Percentiles rank a stretch among this genome's conserved stretches.
phyloP scores from a whole-genome alignment of 1,140 invertebrate species.

The Pseudachorutes palmiensis region DNA sequence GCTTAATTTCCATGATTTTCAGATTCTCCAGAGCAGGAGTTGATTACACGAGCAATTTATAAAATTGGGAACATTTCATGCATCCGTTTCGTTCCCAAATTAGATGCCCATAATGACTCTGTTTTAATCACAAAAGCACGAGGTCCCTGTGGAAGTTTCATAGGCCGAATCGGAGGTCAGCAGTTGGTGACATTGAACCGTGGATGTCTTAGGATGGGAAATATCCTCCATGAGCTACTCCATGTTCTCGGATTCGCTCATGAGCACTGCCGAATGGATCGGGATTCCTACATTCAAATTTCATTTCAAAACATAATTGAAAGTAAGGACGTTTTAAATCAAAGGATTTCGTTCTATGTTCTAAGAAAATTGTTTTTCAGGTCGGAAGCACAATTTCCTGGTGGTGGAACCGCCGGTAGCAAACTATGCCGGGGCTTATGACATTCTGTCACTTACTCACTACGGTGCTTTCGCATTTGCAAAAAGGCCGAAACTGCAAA shows the following conservation, averaged over 20 bases:
- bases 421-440: too few relatives aligned
- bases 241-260: not conserved
- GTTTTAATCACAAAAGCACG: not conserved
- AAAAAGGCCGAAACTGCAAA: too few relatives aligned
- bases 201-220: not conserved
- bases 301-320: not conserved
- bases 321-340: not conserved
- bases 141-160: not conserved
- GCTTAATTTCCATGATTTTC: too few relatives aligned
- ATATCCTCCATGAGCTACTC: not conserved
- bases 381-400: not conserved
- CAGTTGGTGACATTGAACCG: not conserved
- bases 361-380: not conserved
- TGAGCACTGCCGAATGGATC: constrained; percentile 7
- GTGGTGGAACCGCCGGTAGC: too few relatives aligned
- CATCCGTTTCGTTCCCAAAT: not conserved
- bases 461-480: too few relatives aligned
- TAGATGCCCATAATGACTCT: not conserved
- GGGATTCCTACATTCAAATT: not conserved
- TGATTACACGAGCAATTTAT: not conserved
- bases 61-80: not conserved
- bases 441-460: too few relatives aligned
- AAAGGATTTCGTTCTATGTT: not conserved
- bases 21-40: too few relatives aligned
- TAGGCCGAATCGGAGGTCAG: not conserved